phyloP scores from a whole-genome alignment of 2,113 vertebrate species.

The Balaenoptera acutorostrata region DNA sequence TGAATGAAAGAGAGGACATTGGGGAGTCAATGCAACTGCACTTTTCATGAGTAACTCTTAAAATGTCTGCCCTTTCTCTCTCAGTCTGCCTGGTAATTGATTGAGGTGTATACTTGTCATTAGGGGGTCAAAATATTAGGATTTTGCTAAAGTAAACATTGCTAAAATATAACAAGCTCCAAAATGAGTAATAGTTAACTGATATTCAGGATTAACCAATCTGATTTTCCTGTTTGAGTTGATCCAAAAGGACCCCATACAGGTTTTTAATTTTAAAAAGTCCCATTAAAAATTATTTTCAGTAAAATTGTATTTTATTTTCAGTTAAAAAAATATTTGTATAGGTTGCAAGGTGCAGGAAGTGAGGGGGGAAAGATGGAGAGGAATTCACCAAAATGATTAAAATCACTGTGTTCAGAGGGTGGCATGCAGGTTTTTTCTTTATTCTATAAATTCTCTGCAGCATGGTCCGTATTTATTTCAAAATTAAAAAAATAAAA shows the following conservation, averaged over 20 bases:
- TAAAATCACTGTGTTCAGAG: background rate
- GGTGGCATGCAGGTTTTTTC: background rate
- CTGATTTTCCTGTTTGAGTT: background rate
- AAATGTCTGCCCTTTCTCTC: background rate
- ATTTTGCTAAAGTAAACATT: background rate
- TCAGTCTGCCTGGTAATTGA: background rate
- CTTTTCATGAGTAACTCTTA: background rate
- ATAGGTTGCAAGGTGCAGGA: rapidly evolving
- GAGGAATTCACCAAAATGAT: rapidly evolving
- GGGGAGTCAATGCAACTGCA: background rate
- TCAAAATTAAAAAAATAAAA: background rate
- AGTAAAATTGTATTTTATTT: background rate
- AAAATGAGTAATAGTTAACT: background rate
- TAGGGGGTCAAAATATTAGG: background rate
- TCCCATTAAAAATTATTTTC: background rate
- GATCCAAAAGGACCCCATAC: background rate
- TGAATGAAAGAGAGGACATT: background rate
- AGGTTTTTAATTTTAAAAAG: background rate
- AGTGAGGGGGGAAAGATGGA: rapidly evolving
- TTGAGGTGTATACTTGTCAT: background rate
- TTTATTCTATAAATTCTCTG: background rate
- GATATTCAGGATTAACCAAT: background rate
- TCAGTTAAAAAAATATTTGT: background rate
- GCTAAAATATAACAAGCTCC: background rate
- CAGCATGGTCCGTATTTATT: background rate